These are phyloP conservation scores for Caenorhabditis sp. DNA, from an alignment of 2,888 invertebrate species.

Conservation along the genomic window DNA sequence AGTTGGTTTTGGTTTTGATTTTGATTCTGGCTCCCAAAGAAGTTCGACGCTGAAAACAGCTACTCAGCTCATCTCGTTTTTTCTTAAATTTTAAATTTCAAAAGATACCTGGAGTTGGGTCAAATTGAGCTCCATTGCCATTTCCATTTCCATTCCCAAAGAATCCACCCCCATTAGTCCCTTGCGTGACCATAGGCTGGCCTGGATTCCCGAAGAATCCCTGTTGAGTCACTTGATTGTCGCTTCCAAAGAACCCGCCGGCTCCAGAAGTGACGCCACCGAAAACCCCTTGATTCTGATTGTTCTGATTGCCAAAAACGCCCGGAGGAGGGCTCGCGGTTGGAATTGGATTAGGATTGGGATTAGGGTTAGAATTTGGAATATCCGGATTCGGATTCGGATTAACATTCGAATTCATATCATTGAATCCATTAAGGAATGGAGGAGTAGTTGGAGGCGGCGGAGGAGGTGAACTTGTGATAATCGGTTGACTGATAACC, in stretches of 20 bases:
- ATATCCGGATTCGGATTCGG: neutral
- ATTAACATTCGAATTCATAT: constrained; percentile 5
- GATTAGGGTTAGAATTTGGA: neutral
- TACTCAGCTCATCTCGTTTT: too few relatives aligned
- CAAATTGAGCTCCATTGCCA: constrained; percentile 7
- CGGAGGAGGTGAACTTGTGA: neutral
- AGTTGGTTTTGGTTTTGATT: constrained; percentile 17
- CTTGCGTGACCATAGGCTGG: too few relatives aligned
- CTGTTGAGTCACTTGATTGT: neutral
- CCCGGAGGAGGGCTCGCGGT: neutral
- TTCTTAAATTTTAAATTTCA: neutral
- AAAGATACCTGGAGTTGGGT: constrained; percentile 19
- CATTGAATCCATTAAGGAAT: neutral
- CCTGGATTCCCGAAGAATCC: constrained; percentile 31
- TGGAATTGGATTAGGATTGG: too few relatives aligned
- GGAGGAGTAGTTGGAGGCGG: neutral
- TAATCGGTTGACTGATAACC: neutral
- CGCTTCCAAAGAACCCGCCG: constrained; percentile 27
- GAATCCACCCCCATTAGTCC: constrained; percentile 6
- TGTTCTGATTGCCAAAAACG: neutral
- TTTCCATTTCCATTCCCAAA: constrained; percentile 24
- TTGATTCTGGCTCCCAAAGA: constrained; percentile 39
- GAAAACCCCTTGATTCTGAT: constrained; percentile 3
- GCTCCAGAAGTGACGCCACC: neutral
- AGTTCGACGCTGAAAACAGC: constrained; percentile 17